Conservation (phyloP, 2,113 vertebrate genomes). For the Isurus oxyrinchus region DNA sequence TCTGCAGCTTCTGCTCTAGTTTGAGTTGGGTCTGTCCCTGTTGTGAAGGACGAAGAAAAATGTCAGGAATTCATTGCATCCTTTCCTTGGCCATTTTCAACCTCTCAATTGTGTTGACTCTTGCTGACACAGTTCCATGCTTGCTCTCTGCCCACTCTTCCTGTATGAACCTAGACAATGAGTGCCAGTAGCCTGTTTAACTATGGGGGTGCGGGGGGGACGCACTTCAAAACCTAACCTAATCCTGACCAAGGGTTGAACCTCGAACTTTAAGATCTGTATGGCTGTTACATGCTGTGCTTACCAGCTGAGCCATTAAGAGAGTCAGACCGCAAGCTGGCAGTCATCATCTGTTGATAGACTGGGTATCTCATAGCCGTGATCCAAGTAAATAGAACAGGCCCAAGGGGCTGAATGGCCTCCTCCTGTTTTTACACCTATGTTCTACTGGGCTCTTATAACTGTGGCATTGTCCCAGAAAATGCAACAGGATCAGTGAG, state of each 20-base stretch:
- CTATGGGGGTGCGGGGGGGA: no score
- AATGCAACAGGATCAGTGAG: background rate
- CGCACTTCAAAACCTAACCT: no score
- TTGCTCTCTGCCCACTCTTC: background rate
- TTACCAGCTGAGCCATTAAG: background rate
- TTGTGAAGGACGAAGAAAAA: conserved; percentile 39
- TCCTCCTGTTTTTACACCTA: background rate
- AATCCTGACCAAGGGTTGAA: no score
- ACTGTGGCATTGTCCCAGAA: background rate
- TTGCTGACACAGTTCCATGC: background rate
- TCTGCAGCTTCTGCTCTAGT: conserved; percentile 50
- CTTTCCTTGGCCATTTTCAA: background rate
- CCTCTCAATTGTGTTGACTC: background rate
- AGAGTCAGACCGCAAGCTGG: no score
- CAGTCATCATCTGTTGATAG: background rate
- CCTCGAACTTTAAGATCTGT: no score
- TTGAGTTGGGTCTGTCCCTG: conserved; percentile 52
- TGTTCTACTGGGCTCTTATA: background rate
- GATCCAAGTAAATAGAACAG: background rate
- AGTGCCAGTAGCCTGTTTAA: background rate
- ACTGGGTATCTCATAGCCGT: background rate
- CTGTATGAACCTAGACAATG: background rate
- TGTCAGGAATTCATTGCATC: background rate
- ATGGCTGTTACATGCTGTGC: background rate
- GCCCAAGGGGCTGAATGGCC: background rate